A percentile compares a stretch with the other conserved stretches of the same genome.
Evolutionary conservation across 2,113 vertebrate species (phyloP).

Genomic region (Syngnathus typhle): DNA sequence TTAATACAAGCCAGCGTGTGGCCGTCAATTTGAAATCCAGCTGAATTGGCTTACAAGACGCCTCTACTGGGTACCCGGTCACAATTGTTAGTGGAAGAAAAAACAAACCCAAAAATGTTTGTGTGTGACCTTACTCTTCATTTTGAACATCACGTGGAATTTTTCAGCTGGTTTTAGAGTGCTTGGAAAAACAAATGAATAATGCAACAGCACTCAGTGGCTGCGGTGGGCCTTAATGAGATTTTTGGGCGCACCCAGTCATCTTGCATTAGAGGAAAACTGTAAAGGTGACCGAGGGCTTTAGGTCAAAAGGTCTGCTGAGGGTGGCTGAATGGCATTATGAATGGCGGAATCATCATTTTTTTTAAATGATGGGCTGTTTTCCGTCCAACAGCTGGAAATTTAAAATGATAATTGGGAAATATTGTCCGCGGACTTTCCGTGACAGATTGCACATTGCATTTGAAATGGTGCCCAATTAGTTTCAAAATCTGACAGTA

Average conservation of each 20-base stretch:
- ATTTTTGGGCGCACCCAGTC: slow-evolving; percentile 56
- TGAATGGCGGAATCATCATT: not conserved
- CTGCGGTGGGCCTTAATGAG: slow-evolving; percentile 55
- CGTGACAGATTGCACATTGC: not conserved
- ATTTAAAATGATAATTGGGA: not conserved
- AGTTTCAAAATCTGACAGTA: not conserved
- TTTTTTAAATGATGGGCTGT: not conserved
- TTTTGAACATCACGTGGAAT: slow-evolving; percentile 54
- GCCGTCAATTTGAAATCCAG: not conserved
- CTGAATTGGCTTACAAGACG: slow-evolving; percentile 3
- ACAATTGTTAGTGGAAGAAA: slow-evolving; percentile 15
- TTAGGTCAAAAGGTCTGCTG: slow-evolving; percentile 19
- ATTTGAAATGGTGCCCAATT: not conserved
- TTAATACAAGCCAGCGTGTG: slow-evolving; percentile 29
- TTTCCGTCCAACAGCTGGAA: not conserved
- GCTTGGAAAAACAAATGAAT: slow-evolving; percentile 53
- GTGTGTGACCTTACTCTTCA: slow-evolving; percentile 35
- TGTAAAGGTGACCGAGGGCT: slow-evolving; percentile 23
- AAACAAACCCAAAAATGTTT: slow-evolving; percentile 5
- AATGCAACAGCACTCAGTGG: slow-evolving; percentile 54
- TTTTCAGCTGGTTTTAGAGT: slow-evolving; percentile 47
- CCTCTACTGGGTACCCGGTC: not conserved
- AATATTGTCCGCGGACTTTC: not conserved
- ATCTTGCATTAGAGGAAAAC: slow-evolving; percentile 24
- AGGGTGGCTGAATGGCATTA: slow-evolving; percentile 32